Percentiles rank a stretch among this genome's conserved stretches.
Evolutionary conservation across 23 tunicate genomes (phyloP).

Genomic region (Ciona savignyi): DNA sequence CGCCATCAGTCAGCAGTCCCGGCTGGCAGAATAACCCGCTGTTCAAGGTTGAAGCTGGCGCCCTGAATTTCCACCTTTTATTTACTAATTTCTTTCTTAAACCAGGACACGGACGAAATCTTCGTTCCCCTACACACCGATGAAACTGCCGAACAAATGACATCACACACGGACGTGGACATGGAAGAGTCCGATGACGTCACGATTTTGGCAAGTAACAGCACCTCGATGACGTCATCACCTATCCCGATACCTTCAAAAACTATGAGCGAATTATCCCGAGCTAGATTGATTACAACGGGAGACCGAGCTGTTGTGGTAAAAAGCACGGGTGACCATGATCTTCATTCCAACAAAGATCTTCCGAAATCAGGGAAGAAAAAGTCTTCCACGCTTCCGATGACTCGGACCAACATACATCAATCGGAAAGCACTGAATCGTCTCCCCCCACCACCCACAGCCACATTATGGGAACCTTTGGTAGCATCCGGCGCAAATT

Average conservation of each 20-base stretch:
- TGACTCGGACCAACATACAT: slow-evolving; percentile 14
- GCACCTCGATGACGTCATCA: not conserved
- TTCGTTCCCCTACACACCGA: too few species aligned
- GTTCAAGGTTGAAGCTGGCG: not conserved
- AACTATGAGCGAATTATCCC: not conserved
- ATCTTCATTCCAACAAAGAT: not conserved
- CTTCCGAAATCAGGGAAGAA: slow-evolving; percentile 18
- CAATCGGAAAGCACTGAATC: not conserved
- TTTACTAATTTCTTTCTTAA: too few species aligned
- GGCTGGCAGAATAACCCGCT: not conserved
- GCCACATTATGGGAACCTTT: slow-evolving; percentile 72
- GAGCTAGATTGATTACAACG: not conserved
- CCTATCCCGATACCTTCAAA: not conserved
- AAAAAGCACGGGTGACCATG: not conserved
- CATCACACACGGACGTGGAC: not conserved
- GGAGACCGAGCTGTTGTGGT: slow-evolving; percentile 8
- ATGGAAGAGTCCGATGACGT: not conserved
- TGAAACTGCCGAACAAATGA: not conserved
- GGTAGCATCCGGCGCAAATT: slow-evolving; percentile 64
- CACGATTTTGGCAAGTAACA: not conserved
- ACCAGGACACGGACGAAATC: not conserved
- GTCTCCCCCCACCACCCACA: slow-evolving; percentile 18
- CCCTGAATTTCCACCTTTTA: too few species aligned
- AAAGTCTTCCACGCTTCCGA: slow-evolving; percentile 64
- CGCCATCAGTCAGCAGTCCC: not conserved